These are phyloP conservation scores for Vidua macroura DNA, from an alignment of 2,113 vertebrate species.

Conservation along the genomic window DNA sequence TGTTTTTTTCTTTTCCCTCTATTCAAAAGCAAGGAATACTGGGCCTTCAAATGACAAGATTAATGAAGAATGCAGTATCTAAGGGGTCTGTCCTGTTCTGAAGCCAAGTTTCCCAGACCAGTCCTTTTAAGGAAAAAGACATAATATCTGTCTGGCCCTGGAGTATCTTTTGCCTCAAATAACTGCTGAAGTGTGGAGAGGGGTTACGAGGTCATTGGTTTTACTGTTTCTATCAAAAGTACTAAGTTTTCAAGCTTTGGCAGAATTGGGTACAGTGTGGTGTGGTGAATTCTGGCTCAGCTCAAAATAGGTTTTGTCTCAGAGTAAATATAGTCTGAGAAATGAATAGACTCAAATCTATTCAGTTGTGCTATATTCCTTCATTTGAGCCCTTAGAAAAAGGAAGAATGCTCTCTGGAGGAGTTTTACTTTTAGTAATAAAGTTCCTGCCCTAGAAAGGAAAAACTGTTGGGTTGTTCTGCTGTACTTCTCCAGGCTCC, in stretches of 20 bases:
- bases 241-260: not conserved
- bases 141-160: not conserved
- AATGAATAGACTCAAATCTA: not conserved
- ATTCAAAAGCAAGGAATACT: not conserved
- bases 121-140: conserved; percentile 29
- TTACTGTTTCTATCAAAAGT: not conserved
- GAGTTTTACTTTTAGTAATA: not conserved
- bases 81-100: conserved; percentile 25
- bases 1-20: not conserved
- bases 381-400: not conserved
- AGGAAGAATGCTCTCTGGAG: not conserved
- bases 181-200: not conserved
- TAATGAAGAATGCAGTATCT: not conserved
- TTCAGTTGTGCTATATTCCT: not conserved
- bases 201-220: not conserved
- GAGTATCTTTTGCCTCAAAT: not conserved
- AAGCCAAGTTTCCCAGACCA: not conserved
- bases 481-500: not conserved
- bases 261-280: not conserved
- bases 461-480: not conserved
- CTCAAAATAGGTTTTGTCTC: not conserved
- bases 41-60: not conserved
- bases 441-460: not conserved
- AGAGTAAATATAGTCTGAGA: not conserved
- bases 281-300: not conserved